These are phyloP conservation scores for Argopecten irradians DNA, from an alignment of 1,140 invertebrate species.

Conservation along the genomic window DNA sequence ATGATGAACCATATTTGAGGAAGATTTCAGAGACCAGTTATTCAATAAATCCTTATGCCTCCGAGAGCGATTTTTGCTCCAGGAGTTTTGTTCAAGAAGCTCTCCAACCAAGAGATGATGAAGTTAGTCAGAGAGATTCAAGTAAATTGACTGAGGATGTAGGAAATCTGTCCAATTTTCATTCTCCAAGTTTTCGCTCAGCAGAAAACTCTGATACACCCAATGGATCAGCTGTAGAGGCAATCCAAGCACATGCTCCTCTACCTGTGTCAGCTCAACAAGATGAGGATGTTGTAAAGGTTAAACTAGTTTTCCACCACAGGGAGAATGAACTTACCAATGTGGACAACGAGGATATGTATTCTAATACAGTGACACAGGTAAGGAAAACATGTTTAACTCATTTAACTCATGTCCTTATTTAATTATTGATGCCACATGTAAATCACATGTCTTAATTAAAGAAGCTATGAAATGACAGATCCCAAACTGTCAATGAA, in stretches of 20 bases:
- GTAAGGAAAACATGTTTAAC: conserved; percentile 28
- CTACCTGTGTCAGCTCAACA: neutral
- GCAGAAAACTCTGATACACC: neutral
- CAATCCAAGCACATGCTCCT: neutral
- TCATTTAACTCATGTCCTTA: too few species aligned
- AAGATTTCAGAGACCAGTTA: neutral
- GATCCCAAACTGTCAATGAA: too few species aligned
- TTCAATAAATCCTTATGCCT: neutral
- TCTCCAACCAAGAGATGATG: neutral
- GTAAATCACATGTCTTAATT: too few species aligned
- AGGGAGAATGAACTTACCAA: neutral
- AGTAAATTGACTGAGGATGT: neutral
- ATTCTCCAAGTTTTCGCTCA: neutral
- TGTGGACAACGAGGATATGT: neutral
- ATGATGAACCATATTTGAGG: neutral
- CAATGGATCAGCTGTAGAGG: neutral
- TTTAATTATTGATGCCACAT: too few species aligned
- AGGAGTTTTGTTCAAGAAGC: neutral
- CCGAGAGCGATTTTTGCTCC: neutral
- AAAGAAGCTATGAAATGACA: too few species aligned
- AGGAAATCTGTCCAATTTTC: neutral
- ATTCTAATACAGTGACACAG: neutral
- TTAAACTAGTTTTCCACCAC: conserved; percentile 42
- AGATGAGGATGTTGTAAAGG: conserved; percentile 44
- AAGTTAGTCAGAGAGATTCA: neutral